Base-by-base conservation (phyloP, 2,113 vertebrate genomes). In the Pyxicephalus adspersus region DNA sequence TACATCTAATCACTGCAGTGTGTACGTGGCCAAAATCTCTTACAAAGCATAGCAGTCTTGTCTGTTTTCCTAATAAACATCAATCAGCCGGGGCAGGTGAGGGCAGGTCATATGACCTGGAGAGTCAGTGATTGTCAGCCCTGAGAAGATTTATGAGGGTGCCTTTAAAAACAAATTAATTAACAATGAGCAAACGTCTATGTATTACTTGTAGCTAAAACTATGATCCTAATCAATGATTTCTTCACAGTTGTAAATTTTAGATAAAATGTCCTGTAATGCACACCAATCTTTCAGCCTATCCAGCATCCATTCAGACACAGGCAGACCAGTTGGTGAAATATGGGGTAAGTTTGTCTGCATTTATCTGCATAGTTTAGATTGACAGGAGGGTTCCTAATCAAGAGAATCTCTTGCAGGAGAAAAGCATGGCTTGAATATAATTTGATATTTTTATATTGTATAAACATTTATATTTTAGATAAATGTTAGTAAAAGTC, bases 331-430 rank as follows among this genome's bases (percentile, higher is more conserved):
- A 65, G 75, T 61, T 0, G 50, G 19, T 4, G 57, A 9, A 5
- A 34, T 83, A 25, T 88, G 86, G 88, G 86, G 86, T 89, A 84
- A 0, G 81, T 54, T 45, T 13, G 11, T 45, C 15, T 45, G n/a
- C n/a, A 45, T 45, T 13, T 13, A 13, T 45, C 11, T 11, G 38
- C 38, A 45, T 45, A 2, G 2, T 45, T 1, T 13, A 45, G 8
- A 6, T 45, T 45, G 2, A 45, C 15, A 13, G 38, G 38, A 13
- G 38, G 38, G 6, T 13, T 8, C n/a, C n/a, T 45, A 2, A 13
- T 45, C 5, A 45, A 45, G 38, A 15, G 2, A 45, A 45, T 45
- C 11, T 13, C 38, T 45, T 45, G 8, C 34, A 38, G 34, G 9
- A 38, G 5, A 38, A 38, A 5, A 7, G 34, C 5, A 7, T 38